Conservation (phyloP, 2,113 vertebrate species). For the Sciurus niger region DNA sequence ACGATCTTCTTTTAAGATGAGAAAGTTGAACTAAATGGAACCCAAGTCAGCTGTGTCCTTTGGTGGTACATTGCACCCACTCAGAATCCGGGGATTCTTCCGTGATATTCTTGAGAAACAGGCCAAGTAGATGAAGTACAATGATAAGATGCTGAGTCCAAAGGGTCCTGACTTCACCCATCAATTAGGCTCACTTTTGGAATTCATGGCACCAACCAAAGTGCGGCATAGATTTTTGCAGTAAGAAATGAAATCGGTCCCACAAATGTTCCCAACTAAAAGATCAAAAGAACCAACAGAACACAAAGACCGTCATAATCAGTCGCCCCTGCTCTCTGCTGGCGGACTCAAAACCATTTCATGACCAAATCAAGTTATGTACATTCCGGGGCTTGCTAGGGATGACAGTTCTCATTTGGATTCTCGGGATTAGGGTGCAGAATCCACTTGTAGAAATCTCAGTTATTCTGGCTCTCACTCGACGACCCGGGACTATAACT, state of each 20-base stretch:
- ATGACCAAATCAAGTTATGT: constrained; percentile 45
- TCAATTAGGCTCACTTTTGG: constrained; percentile 59
- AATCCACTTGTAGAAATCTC: constrained; percentile 34
- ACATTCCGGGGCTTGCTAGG: background rate
- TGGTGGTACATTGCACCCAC: background rate
- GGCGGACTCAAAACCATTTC: background rate
- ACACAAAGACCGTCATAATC: background rate
- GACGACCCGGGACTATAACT: constrained; percentile 44
- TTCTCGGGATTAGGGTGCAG: background rate
- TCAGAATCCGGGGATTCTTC: constrained; percentile 31
- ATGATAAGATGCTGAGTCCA: background rate
- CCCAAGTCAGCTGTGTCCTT: background rate
- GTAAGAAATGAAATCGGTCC: constrained; percentile 72
- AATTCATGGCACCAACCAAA: constrained; percentile 44
- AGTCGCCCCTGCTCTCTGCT: background rate
- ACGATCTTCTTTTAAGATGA: constrained; percentile 29
- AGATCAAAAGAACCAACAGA: background rate
- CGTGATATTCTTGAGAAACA: constrained; percentile 56
- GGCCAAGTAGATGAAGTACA: constrained; percentile 6
- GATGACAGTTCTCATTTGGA: background rate
- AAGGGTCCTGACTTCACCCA: constrained; percentile 25
- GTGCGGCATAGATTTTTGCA: constrained; percentile 59
- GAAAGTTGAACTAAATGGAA: background rate
- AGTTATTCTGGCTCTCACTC: background rate
- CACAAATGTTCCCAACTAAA: constrained; percentile 56